Percentiles rank a stretch among this genome's conserved stretches.
These are phyloP conservation scores for Penaeus indicus DNA, from an alignment of 1,140 invertebrate species.

Conservation along the genomic window DNA sequence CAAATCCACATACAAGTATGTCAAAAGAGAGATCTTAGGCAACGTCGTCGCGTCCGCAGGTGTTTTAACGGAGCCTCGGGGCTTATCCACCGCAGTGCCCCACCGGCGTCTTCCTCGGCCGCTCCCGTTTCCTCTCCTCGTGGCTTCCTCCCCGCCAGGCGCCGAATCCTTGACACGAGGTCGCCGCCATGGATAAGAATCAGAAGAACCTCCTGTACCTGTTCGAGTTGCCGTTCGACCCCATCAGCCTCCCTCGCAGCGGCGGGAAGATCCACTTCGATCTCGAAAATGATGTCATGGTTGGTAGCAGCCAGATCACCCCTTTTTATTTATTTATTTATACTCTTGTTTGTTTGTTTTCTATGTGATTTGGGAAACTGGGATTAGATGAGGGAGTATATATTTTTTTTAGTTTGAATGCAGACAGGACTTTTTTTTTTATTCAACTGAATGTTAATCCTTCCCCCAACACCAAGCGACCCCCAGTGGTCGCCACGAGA, in stretches of 20 bases:
- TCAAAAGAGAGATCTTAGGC: too few relatives aligned
- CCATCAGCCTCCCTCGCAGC: conserved; percentile 9
- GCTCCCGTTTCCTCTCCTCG: too few relatives aligned
- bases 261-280: conserved; percentile 21
- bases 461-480: neutral
- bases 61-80: too few relatives aligned
- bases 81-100: too few relatives aligned
- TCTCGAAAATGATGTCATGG: neutral
- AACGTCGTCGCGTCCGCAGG: too few relatives aligned
- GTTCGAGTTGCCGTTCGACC: conserved; percentile 20
- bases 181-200: neutral
- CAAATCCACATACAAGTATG: too few relatives aligned
- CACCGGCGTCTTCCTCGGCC: too few relatives aligned
- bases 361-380: neutral
- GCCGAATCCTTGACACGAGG: neutral
- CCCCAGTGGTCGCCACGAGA: neutral
- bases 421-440: neutral
- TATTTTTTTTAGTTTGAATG: too few relatives aligned
- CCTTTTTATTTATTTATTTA: neutral
- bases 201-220: conserved; percentile 41
- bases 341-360: neutral
- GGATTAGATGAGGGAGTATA: too few relatives aligned
- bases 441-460: neutral
- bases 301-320: neutral
- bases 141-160: too few relatives aligned